Percentiles rank a stretch among this genome's conserved stretches.
Conservation (phyloP, 2,113 vertebrate species). For the Paramisgurnus dabryanus region DNA sequence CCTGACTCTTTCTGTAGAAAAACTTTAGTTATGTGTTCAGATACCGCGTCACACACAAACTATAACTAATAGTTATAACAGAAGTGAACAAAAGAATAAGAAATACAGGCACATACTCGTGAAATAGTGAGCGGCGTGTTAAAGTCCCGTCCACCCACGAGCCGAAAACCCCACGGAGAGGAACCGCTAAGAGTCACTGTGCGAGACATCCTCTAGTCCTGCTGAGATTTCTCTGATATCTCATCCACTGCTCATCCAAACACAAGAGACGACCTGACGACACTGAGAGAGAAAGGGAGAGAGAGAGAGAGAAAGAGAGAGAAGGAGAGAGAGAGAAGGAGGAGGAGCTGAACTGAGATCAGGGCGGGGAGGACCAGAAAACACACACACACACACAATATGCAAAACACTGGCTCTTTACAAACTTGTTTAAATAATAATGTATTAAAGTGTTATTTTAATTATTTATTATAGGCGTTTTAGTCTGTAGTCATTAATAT, state of each 20-base stretch:
- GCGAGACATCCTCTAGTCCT: slow-evolving; percentile 74
- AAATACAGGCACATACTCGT: slow-evolving; percentile 78
- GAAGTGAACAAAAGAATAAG: background rate
- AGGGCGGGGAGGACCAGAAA: background rate
- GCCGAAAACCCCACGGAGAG: slow-evolving; percentile 94
- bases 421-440: too few relatives aligned
- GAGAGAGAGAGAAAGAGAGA: slow-evolving; percentile 33
- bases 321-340: slow-evolving; percentile 47
- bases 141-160: slow-evolving; percentile 94
- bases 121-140: slow-evolving; percentile 92
- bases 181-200: slow-evolving; percentile 88
- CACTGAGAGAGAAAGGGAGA: slow-evolving; percentile 8
- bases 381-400: background rate
- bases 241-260: too few relatives aligned
- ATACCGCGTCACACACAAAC: too few relatives aligned
- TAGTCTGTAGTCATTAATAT: too few relatives aligned
- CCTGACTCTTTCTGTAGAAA: too few relatives aligned
- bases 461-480: too few relatives aligned
- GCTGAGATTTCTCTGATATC: too few relatives aligned
- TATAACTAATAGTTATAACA: too few relatives aligned
- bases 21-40: too few relatives aligned
- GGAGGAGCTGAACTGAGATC: slow-evolving; percentile 53
- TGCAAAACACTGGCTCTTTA: too few relatives aligned
- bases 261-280: background rate
- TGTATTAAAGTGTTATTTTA: too few relatives aligned